A percentile compares a stretch with the other conserved stretches of the same genome.
Conservation (phyloP, 2,888 invertebrate species). For the Nemotelus pantherinus region DNA sequence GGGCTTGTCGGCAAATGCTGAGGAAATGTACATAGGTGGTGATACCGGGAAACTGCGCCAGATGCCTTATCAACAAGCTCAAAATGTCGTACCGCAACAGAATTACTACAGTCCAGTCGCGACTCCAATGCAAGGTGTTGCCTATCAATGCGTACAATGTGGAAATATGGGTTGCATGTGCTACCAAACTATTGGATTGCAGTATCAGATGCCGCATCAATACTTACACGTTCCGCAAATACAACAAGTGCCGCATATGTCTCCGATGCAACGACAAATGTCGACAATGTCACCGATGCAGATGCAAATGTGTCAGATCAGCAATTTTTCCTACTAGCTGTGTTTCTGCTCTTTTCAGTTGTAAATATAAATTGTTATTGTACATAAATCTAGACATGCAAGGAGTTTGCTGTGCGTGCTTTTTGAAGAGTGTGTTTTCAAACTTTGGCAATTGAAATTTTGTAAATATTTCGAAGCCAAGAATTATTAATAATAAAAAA, state of each 20-base stretch:
- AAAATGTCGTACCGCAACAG: background rate
- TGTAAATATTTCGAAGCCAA: too few species aligned
- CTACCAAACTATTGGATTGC: constrained; percentile 13
- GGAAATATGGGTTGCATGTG: constrained; percentile 6
- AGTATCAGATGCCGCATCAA: constrained; percentile 10
- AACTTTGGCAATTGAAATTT: too few species aligned
- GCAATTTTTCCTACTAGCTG: background rate
- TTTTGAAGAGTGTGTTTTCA: too few species aligned
- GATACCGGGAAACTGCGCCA: constrained; percentile 93
- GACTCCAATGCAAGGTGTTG: constrained; percentile 25
- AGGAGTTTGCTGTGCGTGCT: too few species aligned
- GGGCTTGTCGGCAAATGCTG: constrained; percentile 94
- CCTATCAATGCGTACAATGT: constrained; percentile 11
- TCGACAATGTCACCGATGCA: background rate
- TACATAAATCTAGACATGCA: too few species aligned
- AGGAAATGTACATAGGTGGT: constrained; percentile 95
- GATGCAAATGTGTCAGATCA: constrained; percentile 20
- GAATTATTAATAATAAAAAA: too few species aligned
- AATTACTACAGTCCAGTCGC: background rate
- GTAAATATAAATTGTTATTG: too few species aligned
- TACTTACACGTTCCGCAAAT: background rate
- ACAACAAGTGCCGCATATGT: background rate
- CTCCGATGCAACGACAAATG: too few species aligned
- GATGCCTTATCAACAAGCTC: constrained; percentile 63
- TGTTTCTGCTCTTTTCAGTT: too few species aligned